These are phyloP conservation scores for Eretmochelys imbricata DNA, from an alignment of 2,113 vertebrate genomes.

Conservation along the genomic window DNA sequence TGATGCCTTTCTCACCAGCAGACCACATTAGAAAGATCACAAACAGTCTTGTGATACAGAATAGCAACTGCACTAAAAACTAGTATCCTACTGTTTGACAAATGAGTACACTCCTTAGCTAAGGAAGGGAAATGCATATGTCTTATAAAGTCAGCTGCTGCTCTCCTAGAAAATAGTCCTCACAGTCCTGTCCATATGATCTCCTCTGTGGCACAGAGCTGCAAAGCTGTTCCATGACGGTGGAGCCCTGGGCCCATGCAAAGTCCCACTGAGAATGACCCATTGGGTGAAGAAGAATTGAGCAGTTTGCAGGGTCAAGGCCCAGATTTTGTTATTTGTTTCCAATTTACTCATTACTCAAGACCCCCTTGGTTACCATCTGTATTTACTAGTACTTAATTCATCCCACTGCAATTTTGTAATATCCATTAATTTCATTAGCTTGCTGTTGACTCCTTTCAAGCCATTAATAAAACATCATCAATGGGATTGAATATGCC, in stretches of 20 bases:
- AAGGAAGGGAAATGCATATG: neutral
- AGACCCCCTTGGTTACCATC: neutral
- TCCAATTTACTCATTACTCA: neutral
- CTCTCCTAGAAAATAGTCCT: neutral
- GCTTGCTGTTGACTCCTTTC: neutral
- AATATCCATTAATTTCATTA: neutral
- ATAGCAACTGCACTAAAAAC: neutral
- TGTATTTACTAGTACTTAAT: neutral
- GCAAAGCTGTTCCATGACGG: neutral
- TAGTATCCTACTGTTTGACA: neutral
- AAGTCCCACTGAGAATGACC: neutral
- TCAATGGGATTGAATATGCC: neutral
- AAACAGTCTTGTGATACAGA: neutral
- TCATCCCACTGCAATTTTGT: neutral
- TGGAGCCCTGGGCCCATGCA: neutral
- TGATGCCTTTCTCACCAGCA: neutral
- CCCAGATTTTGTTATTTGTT: neutral
- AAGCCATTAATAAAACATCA: neutral
- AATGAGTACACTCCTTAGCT: neutral
- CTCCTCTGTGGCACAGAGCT: neutral
- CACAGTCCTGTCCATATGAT: neutral
- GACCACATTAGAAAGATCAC: neutral
- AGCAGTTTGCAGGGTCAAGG: neutral
- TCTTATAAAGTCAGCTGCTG: neutral
- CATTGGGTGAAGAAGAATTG: neutral